Percentiles rank a stretch among this genome's conserved stretches.
Evolutionary conservation across 2,113 vertebrate species (phyloP).

Genomic region (Erythrolamprus reginae): DNA sequence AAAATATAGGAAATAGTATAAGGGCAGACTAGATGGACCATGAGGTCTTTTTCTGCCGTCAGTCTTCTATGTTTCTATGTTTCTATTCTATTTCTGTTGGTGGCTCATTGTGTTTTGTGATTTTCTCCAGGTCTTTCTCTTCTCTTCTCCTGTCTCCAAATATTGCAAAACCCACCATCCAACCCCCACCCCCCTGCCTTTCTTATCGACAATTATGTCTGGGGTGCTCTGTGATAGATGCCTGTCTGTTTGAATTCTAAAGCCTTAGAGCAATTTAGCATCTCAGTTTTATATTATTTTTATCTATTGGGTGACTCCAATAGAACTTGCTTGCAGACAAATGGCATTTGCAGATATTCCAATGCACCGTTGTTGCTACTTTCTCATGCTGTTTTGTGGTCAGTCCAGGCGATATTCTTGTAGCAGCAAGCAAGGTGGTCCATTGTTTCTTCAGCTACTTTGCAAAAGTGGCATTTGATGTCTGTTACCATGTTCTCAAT

Average conservation of each 20-base stretch:
- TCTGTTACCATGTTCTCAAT: neutral
- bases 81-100: too few species aligned
- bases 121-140: neutral
- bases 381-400: neutral
- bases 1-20: too few species aligned
- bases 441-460: neutral
- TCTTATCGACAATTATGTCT: neutral
- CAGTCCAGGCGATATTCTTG: neutral
- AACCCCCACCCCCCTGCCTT: too few species aligned
- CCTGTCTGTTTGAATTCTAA: neutral
- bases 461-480: neutral
- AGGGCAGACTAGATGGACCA: too few species aligned
- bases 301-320: neutral
- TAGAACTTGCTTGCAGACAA: neutral
- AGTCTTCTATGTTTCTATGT: too few species aligned
- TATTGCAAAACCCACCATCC: neutral
- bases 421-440: neutral
- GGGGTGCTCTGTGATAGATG: neutral
- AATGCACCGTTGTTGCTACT: neutral
- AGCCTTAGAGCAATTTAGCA: neutral
- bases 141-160: neutral
- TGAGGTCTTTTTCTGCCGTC: too few species aligned
- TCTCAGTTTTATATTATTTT: neutral
- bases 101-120: neutral
- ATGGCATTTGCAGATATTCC: neutral